Evolutionary conservation across 2,797 vertebrate genomes (phyloP).

Genomic region (Sebastes trivittatus): DNA sequence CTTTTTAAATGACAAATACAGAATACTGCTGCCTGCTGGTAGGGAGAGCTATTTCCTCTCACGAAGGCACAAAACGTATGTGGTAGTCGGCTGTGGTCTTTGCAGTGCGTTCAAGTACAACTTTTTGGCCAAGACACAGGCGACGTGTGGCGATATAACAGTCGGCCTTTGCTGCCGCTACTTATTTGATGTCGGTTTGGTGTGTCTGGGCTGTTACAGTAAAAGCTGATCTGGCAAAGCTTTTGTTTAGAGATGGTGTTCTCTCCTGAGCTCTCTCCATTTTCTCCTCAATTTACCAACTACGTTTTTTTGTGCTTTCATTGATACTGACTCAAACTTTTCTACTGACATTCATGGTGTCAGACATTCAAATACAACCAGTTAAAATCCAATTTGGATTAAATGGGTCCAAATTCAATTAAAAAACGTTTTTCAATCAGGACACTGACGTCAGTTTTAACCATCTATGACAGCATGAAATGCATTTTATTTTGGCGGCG

Average conservation of each 20-base stretch:
- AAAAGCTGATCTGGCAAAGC: not conserved
- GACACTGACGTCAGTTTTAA: not conserved
- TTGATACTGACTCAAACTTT: not conserved
- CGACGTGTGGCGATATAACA: too few relatives aligned
- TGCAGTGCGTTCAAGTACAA: too few relatives aligned
- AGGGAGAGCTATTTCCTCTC: too few relatives aligned
- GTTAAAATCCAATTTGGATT: not conserved
- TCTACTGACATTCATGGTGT: not conserved
- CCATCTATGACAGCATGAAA: not conserved
- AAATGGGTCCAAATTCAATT: not conserved
- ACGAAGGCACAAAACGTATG: too few relatives aligned
- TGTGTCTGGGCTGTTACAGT: not conserved
- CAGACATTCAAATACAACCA: not conserved
- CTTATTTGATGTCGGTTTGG: too few relatives aligned
- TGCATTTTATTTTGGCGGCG: not conserved
- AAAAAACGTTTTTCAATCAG: not conserved
- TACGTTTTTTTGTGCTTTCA: not conserved
- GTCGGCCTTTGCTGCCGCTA: too few relatives aligned
- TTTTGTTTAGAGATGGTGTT: not conserved
- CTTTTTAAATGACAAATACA: rapidly evolving
- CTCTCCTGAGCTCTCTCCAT: not conserved
- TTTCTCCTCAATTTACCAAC: not conserved
- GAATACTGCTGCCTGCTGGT: too few relatives aligned
- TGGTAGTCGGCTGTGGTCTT: too few relatives aligned
- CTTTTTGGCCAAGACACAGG: too few relatives aligned